Base-by-base conservation (phyloP, 2,113 vertebrate species). In the Pelecanoides urinatrix region DNA sequence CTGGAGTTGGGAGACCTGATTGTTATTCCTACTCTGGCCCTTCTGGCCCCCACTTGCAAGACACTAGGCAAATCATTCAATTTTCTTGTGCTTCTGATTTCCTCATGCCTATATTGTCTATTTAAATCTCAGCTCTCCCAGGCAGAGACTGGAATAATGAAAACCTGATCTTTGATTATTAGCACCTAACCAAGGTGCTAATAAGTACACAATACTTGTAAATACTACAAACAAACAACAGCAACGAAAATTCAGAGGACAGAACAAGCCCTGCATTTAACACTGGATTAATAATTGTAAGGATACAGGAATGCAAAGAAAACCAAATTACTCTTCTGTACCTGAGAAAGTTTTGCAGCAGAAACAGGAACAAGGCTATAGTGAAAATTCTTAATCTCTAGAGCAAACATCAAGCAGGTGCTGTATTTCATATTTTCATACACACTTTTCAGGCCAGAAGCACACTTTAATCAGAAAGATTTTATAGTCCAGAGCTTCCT, bases 401-500 rank as follows among this genome's bases (percentile, higher is more conserved):
- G 56, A 91, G 84, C 65, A 86, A 96, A 80, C 63, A 94, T 71
- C 73, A 89, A 94, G 68, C 20, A 77, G 70, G 32, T 93, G 19
- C 32, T 77, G 27, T 87, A 94, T 96, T 94, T 94, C 70, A 76
- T 92, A 88, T 97, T 89, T 87, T 90, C 50, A 75, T 75, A 68
- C 6, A 58, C 21, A 67, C 4, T 94, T 94, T 94, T 88, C 85
- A 89, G 44, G 52, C 42, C 65, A 76, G 85, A 94, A 92, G 65
- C 76, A 87, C 72, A 70, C 12, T 97, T 97, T 83, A 95, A 95
- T 94, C 92, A 87, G 63, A 74, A 92, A 88, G 62, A 84, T 80
- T 95, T 97, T 96, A 93, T 95, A 97, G 84, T 96, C 89, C 66
- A 92, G 78, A 93, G 88, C 79, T 96, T 92, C 63, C 86, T 95